These are phyloP conservation scores for Nicator chloris DNA, from an alignment of 2,113 vertebrate genomes.

Conservation along the genomic window DNA sequence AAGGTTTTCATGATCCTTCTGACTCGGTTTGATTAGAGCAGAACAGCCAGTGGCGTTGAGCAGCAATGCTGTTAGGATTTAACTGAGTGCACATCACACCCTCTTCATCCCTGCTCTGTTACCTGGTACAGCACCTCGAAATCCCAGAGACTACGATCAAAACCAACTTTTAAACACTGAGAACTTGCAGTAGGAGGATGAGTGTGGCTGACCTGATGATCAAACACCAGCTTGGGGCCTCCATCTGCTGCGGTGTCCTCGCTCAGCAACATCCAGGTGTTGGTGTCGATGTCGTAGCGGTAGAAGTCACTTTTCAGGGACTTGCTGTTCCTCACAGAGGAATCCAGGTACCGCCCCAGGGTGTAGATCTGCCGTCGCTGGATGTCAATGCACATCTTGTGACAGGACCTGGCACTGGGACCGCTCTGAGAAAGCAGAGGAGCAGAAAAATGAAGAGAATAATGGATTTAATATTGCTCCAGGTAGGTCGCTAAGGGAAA, in stretches of 20 bases:
- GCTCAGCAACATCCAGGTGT: slow-evolving; percentile 93
- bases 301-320: slow-evolving; percentile 98
- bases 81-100: not conserved
- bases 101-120: not conserved
- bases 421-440: slow-evolving; percentile 75
- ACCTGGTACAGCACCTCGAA: not conserved
- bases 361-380: slow-evolving; percentile 96
- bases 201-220: slow-evolving; percentile 88
- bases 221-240: slow-evolving; percentile 95
- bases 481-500: not conserved
- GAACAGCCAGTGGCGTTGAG: not conserved
- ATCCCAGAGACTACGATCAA: accelerated
- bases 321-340: slow-evolving; percentile 97
- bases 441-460: not conserved
- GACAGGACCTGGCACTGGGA: slow-evolving; percentile 96
- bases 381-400: slow-evolving; percentile 99
- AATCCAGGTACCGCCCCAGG: slow-evolving; percentile 94
- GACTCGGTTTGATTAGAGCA: not conserved
- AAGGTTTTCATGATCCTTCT: not conserved
- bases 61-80: not conserved
- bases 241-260: slow-evolving; percentile 95
- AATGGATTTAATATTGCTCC: not conserved
- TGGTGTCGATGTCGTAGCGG: slow-evolving; percentile 94
- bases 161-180: not conserved
- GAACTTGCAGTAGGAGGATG: not conserved